Conservation (phyloP, 2,888 invertebrate genomes). For the Cylindroiulus punctatus region DNA sequence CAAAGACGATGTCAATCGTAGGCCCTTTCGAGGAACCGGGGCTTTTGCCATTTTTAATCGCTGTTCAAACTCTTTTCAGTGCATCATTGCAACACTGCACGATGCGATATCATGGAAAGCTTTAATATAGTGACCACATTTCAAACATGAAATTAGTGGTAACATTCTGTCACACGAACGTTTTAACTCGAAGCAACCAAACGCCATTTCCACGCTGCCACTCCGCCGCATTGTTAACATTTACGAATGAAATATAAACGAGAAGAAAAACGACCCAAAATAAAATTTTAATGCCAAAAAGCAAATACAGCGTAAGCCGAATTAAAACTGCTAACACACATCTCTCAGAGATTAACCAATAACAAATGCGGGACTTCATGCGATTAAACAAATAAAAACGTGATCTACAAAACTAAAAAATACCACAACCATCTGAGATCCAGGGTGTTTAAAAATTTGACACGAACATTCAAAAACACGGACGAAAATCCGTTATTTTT, state of each 20-base stretch:
- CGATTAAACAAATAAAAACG: too few species aligned
- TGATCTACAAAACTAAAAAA: too few species aligned
- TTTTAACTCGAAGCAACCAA: not conserved
- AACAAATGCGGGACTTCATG: too few species aligned
- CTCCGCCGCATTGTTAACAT: not conserved
- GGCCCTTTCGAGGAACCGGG: not conserved
- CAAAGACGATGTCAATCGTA: not conserved
- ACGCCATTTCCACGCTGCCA: not conserved
- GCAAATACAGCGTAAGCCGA: not conserved
- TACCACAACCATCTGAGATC: too few species aligned
- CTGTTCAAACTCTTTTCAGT: not conserved
- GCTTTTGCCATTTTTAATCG: not conserved
- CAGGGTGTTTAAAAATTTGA: too few species aligned
- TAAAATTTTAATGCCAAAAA: slow-evolving; percentile 7
- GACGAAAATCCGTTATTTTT: too few species aligned
- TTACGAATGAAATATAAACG: not conserved
- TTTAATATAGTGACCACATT: too few species aligned
- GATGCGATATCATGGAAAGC: too few species aligned
- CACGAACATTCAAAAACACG: too few species aligned
- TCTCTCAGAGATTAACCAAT: not conserved
- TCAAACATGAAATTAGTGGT: too few species aligned
- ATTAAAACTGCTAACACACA: not conserved
- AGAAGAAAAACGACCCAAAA: not conserved
- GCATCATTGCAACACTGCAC: not conserved
- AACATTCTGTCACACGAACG: not conserved